Evolutionary conservation across 2,888 invertebrate genomes (phyloP).

Genomic region (Amblyteles armatorius): DNA sequence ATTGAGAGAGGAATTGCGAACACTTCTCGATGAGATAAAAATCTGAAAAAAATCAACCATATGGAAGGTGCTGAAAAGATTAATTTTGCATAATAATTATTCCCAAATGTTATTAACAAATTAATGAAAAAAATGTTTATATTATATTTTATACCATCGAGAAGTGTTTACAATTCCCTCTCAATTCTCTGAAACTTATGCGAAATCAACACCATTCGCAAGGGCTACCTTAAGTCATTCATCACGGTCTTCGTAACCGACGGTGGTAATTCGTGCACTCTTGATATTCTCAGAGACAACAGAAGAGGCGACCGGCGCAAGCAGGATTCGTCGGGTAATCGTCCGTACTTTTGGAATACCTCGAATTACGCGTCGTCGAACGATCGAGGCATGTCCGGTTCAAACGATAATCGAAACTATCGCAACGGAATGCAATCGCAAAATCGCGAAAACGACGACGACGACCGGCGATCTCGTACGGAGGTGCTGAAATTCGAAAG

Average conservation of each 20-base stretch:
- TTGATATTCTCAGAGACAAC: conserved; percentile 47
- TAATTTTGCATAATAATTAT: too few species aligned
- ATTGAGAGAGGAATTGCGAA: too few species aligned
- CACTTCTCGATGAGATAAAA: too few species aligned
- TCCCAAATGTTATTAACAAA: too few species aligned
- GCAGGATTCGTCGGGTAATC: conserved; percentile 40
- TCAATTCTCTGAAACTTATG: too few species aligned
- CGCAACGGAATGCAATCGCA: conserved; percentile 55
- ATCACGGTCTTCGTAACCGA: not conserved
- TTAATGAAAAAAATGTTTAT: too few species aligned
- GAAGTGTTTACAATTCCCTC: too few species aligned
- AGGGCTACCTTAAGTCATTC: not conserved
- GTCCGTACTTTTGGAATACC: conserved; percentile 37
- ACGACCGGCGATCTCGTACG: conserved; percentile 68
- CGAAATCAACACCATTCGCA: too few species aligned
- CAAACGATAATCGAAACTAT: conserved; percentile 53
- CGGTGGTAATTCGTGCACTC: not conserved
- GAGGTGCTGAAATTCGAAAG: conserved; percentile 46
- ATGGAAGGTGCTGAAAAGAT: too few species aligned
- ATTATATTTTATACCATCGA: too few species aligned
- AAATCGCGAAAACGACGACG: conserved; percentile 60
- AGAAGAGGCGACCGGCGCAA: conserved; percentile 33
- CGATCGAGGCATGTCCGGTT: conserved; percentile 42
- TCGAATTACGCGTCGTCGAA: conserved; percentile 55
- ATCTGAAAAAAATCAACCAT: too few species aligned